Conservation (phyloP, 2,888 invertebrate species). For the Erpobdella octoculata region DNA sequence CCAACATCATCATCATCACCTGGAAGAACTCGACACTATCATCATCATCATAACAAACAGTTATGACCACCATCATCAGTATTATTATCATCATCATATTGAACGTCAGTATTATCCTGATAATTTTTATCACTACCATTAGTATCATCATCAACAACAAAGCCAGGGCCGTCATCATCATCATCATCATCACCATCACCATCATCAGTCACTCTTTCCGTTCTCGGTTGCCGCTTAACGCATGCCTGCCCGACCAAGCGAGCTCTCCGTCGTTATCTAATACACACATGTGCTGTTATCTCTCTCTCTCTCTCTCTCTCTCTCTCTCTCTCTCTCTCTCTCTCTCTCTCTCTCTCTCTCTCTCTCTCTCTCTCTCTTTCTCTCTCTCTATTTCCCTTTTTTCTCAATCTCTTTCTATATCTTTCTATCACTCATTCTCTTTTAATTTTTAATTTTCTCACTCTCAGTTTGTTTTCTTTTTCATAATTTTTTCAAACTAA, state of each 20-base stretch:
- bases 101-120: background rate
- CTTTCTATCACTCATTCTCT: too few species aligned
- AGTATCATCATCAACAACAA: background rate
- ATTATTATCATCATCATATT: background rate
- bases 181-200: slow-evolving; percentile 3
- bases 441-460: too few species aligned
- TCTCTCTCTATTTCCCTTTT: background rate
- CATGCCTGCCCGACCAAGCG: background rate
- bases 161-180: background rate
- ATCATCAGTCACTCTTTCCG: background rate
- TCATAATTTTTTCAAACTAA: too few species aligned
- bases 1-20: slow-evolving; percentile 24
- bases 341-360: background rate
- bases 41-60: slow-evolving; percentile 11
- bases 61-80: background rate
- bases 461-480: too few species aligned
- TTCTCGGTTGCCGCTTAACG: background rate
- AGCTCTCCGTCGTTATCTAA: too few species aligned
- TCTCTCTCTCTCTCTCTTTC: background rate
- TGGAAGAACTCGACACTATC: slow-evolving; percentile 9
- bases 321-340: too few species aligned
- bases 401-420: background rate
- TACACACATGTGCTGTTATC: too few species aligned
- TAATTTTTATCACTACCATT: background rate
- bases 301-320: too few species aligned